phyloP scores from a whole-genome alignment of 2,113 vertebrate species.

The Ondatra zibethicus region DNA sequence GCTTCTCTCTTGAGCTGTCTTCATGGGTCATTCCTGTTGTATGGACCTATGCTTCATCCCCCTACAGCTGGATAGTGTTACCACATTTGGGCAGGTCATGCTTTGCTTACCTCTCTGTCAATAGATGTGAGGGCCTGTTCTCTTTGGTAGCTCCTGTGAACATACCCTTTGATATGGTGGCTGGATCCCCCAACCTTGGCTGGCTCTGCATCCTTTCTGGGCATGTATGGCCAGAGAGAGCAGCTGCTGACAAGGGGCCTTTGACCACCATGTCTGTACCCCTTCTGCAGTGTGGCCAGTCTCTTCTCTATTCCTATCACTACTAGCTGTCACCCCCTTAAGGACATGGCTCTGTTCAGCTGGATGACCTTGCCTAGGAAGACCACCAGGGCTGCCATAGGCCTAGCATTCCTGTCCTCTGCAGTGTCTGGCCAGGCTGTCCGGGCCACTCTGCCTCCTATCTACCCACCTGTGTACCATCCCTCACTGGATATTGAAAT shows the following conservation, averaged over 20 bases:
- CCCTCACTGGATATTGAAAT: background rate
- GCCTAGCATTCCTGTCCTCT: background rate
- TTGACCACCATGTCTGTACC: background rate
- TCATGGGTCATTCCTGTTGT: background rate
- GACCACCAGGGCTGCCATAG: background rate
- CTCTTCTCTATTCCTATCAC: background rate
- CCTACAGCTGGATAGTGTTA: background rate
- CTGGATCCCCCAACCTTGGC: background rate
- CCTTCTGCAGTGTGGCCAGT: background rate
- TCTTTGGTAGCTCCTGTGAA: background rate
- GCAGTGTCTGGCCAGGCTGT: no score
- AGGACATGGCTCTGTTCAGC: background rate
- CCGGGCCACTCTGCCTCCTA: background rate
- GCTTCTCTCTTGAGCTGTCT: background rate
- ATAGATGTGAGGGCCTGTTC: background rate
- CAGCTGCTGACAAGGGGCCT: background rate
- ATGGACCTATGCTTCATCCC: accelerated
- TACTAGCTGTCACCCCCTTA: background rate
- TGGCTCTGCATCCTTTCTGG: background rate
- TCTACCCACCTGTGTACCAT: background rate
- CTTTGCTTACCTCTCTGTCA: accelerated
- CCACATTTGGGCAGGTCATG: accelerated
- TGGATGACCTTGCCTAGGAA: background rate
- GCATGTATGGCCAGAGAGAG: background rate
- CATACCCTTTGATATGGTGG: no score